phyloP scores from a whole-genome alignment of 2,797 vertebrate species.

The Pteronotus mesoamericanus region DNA sequence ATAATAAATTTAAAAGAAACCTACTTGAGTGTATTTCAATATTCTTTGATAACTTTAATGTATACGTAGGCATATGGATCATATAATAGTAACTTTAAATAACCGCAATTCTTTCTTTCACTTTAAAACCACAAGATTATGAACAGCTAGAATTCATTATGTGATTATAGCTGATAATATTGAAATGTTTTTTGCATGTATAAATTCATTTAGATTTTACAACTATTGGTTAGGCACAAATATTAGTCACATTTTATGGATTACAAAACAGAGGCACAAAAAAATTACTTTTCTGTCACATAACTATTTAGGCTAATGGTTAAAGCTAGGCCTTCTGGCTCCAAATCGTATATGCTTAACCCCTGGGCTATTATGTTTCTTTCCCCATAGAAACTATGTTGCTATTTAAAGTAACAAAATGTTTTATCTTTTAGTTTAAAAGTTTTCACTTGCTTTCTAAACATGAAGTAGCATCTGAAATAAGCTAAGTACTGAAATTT shows the following conservation, averaged over 20 bases:
- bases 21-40: background rate
- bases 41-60: background rate
- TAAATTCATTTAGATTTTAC: background rate
- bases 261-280: background rate
- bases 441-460: background rate
- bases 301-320: background rate
- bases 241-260: background rate
- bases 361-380: background rate
- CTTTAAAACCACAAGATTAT: background rate
- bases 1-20: background rate
- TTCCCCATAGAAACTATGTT: background rate
- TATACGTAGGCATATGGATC: background rate
- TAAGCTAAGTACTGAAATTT: background rate
- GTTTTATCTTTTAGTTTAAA: background rate
- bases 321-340: background rate
- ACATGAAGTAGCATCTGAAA: background rate
- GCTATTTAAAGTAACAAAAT: background rate
- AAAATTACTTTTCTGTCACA: background rate
- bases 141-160: background rate
- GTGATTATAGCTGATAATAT: background rate
- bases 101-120: background rate
- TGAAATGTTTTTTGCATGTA: background rate
- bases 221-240: background rate
- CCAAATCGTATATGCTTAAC: background rate
- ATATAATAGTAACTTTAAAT: background rate